These are phyloP conservation scores for Pygmarrhopalites habei DNA, from an alignment of 1,140 invertebrate species.

Conservation along the genomic window DNA sequence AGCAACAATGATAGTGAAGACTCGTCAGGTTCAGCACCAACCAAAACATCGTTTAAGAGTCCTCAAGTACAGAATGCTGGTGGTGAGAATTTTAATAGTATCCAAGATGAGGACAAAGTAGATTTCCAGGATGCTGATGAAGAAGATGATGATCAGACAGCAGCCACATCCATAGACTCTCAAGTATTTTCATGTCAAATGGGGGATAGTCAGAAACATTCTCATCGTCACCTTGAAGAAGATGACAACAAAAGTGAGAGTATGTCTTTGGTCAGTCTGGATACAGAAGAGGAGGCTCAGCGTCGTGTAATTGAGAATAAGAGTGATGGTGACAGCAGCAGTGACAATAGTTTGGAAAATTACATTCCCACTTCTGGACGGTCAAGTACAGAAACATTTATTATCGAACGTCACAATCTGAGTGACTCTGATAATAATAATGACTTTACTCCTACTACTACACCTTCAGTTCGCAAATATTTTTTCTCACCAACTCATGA, in stretches of 20 bases:
- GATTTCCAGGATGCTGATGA: no score
- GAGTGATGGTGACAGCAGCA: background rate
- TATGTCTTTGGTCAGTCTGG: slow-evolving; percentile 1
- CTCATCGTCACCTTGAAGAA: background rate
- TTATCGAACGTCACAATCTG: background rate
- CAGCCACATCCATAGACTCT: background rate
- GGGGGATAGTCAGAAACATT: background rate
- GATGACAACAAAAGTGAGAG: background rate
- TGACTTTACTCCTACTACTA: background rate
- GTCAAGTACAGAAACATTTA: slow-evolving; percentile 5
- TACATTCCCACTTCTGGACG: background rate
- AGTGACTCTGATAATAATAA: slow-evolving; percentile 10
- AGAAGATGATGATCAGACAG: background rate
- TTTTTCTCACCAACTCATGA: background rate
- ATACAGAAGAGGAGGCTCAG: slow-evolving; percentile 39
- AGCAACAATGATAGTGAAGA: no score
- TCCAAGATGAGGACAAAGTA: no score
- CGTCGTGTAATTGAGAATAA: slow-evolving; percentile 44
- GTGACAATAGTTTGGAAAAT: background rate
- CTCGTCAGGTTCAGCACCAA: no score
- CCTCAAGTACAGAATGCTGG: no score
- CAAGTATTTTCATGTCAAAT: no score
- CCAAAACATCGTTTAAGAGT: no score
- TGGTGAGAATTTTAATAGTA: no score
- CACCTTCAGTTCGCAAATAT: background rate